These are phyloP conservation scores for Lamellibrachia luymesi DNA, from an alignment of 1,140 invertebrate species.

Conservation along the genomic window DNA sequence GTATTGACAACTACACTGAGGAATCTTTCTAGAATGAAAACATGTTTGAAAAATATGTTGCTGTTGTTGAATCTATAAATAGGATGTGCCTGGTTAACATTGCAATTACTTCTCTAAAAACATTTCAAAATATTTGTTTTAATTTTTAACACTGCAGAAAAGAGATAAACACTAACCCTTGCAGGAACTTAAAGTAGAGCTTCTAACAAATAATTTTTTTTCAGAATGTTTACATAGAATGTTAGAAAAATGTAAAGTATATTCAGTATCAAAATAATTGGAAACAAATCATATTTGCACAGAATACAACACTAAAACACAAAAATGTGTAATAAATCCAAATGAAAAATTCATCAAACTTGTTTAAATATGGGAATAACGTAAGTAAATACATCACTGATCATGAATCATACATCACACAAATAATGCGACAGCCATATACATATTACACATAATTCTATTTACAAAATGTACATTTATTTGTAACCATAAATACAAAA, in stretches of 20 bases:
- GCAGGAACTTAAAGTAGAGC: neutral
- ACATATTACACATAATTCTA: neutral
- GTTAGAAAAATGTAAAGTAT: neutral
- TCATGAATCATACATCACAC: neutral
- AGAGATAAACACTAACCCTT: neutral
- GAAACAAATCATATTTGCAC: neutral
- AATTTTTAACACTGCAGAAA: neutral
- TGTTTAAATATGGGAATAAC: neutral
- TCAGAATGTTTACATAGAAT: neutral
- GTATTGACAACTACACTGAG: neutral
- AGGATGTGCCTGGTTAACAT: neutral
- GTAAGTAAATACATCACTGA: neutral
- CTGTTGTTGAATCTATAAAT: neutral
- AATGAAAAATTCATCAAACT: neutral
- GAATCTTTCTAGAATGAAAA: neutral
- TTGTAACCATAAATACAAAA: neutral
- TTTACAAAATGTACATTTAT: conserved; percentile 6
- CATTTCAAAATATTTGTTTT: neutral
- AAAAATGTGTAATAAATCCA: neutral
- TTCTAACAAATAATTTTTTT: neutral
- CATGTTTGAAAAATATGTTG: neutral
- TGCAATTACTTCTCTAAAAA: neutral
- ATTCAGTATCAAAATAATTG: neutral
- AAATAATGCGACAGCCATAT: neutral
- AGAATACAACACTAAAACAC: neutral